Conservation (phyloP, 2,888 invertebrate species). For the Philopedon plagiatum region DNA sequence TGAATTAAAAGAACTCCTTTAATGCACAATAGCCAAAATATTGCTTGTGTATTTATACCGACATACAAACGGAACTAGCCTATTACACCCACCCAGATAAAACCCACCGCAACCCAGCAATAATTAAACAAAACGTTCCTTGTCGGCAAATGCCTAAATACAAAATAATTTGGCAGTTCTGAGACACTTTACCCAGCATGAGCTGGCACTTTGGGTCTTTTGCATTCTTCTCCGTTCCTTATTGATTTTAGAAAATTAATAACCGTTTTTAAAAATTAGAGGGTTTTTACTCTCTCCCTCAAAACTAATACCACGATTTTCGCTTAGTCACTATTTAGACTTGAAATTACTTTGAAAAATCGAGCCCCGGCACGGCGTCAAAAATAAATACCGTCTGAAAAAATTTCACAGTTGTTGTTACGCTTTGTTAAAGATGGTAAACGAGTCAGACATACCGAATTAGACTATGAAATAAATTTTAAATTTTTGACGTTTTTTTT, state of each 20-base stretch:
- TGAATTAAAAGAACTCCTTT: too few relatives aligned
- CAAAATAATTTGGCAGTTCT: constrained; percentile 57
- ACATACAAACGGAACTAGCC: constrained; percentile 31
- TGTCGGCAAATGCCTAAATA: constrained; percentile 57
- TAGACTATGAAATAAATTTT: constrained; percentile 18
- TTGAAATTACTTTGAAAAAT: constrained; percentile 59
- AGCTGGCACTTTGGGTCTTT: constrained; percentile 57
- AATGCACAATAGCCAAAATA: too few relatives aligned
- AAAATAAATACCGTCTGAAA: constrained; percentile 59
- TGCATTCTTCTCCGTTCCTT: constrained; percentile 54
- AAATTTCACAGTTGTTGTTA: constrained; percentile 60
- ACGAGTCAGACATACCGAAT: constrained; percentile 54
- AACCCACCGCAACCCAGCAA: constrained; percentile 36
- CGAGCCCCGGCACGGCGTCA: constrained; percentile 61
- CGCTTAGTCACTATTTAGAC: constrained; percentile 61
- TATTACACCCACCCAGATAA: constrained; percentile 26
- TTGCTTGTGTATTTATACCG: not conserved
- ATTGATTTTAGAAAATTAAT: constrained; percentile 62
- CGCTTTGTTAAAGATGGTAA: constrained; percentile 58
- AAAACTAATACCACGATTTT: constrained; percentile 54
- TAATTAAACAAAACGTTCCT: constrained; percentile 58
- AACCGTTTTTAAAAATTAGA: constrained; percentile 59
- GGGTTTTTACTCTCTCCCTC: constrained; percentile 50
- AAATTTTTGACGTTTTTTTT: not conserved
- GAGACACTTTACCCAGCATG: constrained; percentile 58